Conservation (phyloP, 92 coral and sea anemone species). For the Actinernus sp. region DNA sequence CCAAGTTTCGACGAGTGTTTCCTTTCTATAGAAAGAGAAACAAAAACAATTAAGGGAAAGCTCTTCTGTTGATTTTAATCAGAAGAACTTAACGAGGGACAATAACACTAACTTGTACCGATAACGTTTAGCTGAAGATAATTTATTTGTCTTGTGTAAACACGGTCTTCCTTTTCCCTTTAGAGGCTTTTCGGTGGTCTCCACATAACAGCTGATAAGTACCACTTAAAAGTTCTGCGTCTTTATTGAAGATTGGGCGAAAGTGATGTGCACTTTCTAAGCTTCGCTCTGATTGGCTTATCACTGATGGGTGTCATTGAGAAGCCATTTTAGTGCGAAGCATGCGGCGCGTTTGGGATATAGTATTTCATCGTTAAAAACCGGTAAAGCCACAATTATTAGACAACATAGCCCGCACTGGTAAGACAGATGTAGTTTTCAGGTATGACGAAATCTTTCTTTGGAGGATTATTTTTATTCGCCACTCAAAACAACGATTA, state of each 20-base stretch:
- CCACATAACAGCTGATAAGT: slow-evolving; percentile 26
- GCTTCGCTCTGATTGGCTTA: slow-evolving; percentile 17
- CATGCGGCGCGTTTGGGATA: slow-evolving; percentile 30
- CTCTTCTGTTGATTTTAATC: slow-evolving; percentile 3
- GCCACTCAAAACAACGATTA: no score
- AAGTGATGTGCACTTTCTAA: slow-evolving; percentile 28
- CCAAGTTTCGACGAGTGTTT: background rate
- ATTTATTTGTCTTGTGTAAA: slow-evolving; percentile 30
- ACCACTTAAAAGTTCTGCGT: slow-evolving; percentile 20
- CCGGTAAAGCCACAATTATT: slow-evolving; percentile 2
- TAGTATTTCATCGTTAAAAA: slow-evolving; percentile 1
- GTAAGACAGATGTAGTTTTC: background rate
- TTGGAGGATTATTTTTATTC: no score
- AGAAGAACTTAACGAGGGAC: slow-evolving; percentile 9
- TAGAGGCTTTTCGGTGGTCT: slow-evolving; percentile 11
- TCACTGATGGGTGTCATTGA: slow-evolving; percentile 15
- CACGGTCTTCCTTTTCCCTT: slow-evolving; percentile 3
- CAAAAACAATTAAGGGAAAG: background rate
- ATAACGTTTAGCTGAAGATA: slow-evolving; percentile 26
- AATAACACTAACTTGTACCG: slow-evolving; percentile 2
- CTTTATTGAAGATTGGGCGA: slow-evolving; percentile 22
- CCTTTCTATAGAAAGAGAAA: background rate
- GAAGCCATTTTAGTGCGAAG: slow-evolving; percentile 4
- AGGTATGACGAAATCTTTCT: background rate
- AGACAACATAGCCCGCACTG: background rate